A percentile compares a stretch with the other conserved stretches of the same genome.
Evolutionary conservation across 1,140 invertebrate species (phyloP).

Genomic region (Belonocnema kinseyi): DNA sequence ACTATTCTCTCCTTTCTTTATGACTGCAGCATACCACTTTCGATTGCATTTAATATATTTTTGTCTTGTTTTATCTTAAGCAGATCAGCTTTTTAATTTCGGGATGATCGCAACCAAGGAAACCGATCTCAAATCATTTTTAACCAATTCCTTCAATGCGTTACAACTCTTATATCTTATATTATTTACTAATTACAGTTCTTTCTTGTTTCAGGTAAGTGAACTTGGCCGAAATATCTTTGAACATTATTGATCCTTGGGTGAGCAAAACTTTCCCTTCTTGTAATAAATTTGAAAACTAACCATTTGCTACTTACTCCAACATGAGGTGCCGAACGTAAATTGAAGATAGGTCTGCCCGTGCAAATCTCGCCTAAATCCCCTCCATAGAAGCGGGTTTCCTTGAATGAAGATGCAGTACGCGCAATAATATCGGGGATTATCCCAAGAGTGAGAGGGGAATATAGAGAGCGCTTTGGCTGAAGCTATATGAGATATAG

Average conservation of each 20-base stretch:
- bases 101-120: background rate
- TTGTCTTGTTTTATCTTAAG: background rate
- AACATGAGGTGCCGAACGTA: constrained; percentile 17
- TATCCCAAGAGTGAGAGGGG: constrained; percentile 45
- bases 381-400: background rate
- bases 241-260: too few species aligned
- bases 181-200: too few species aligned
- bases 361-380: constrained; percentile 23
- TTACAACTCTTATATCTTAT: too few species aligned
- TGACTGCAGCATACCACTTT: constrained; percentile 16
- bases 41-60: background rate
- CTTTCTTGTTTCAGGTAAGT: too few species aligned
- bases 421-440: constrained; percentile 58
- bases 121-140: background rate
- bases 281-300: background rate
- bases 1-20: constrained; percentile 17
- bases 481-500: constrained; percentile 12
- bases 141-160: too few species aligned
- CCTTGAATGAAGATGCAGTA: background rate
- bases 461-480: constrained; percentile 34
- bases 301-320: background rate
- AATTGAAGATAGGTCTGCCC: constrained; percentile 3
- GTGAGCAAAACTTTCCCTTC: background rate
- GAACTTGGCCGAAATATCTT: too few species aligned
- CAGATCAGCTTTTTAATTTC: background rate